phyloP scores from a whole-genome alignment of 2,888 invertebrate genomes.

The Sinopyrophorus schimmeli region DNA sequence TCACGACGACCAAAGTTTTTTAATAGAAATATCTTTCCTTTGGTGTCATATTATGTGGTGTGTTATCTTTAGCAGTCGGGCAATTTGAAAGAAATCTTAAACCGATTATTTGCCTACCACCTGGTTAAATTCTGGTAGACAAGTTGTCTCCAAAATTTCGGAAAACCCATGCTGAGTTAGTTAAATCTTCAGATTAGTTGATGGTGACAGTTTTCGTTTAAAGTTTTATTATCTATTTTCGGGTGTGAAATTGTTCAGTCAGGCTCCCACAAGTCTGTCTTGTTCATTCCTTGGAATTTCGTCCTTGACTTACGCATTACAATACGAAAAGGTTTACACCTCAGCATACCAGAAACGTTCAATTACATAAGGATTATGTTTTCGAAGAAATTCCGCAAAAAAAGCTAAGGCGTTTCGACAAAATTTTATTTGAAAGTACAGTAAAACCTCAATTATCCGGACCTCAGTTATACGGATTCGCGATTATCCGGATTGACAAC shows the following conservation, averaged over 20 bases:
- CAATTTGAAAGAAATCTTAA: slow-evolving; percentile 15
- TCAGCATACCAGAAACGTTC: no score
- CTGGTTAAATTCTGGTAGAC: slow-evolving; percentile 19
- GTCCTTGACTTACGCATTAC: slow-evolving; percentile 11
- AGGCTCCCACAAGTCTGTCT: slow-evolving; percentile 24
- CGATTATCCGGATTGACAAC: no score
- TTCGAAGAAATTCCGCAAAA: no score
- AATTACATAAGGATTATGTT: no score
- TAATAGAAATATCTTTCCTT: not conserved
- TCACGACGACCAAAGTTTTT: slow-evolving; percentile 15
- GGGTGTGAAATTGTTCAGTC: slow-evolving; percentile 18
- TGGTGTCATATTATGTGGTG: slow-evolving; percentile 15
- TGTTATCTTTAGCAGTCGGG: slow-evolving; percentile 15
- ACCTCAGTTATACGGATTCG: no score
- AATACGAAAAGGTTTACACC: no score
- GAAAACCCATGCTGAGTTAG: slow-evolving; percentile 22
- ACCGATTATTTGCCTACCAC: slow-evolving; percentile 15
- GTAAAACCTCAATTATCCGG: no score
- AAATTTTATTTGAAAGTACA: no score
- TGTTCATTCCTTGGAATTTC: slow-evolving; percentile 11
- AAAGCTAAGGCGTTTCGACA: no score
- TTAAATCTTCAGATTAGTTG: slow-evolving; percentile 23
- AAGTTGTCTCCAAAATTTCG: slow-evolving; percentile 23
- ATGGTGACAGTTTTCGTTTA: slow-evolving; percentile 19
- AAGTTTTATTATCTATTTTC: slow-evolving; percentile 18